Base-by-base conservation (phyloP, 2,888 invertebrate genomes). In the Athalia cordata region DNA sequence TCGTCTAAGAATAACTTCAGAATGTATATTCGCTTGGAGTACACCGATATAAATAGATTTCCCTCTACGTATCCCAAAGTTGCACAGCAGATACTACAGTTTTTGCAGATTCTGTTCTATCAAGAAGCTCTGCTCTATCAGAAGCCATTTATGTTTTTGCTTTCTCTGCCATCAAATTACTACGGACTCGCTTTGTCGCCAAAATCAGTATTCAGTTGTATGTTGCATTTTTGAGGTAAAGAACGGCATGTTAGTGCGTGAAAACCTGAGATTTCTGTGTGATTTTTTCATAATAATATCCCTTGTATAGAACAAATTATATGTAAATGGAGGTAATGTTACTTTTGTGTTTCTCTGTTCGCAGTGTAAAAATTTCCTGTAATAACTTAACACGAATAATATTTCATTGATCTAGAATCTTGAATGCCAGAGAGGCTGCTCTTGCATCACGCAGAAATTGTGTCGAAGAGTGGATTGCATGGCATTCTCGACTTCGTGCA, bases 391-490 rank as follows among this genome's bases (percentile, higher is more conserved):
- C 55, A 43, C 6, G 29, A 59, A 13, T 72, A 59, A 72, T 72
- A 59, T 68, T n/a, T 72, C 52, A 49, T 45, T 64, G 11, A 29
- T 59, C 15, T 52, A 90, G 90, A 85, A 87, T 90, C 82, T 84
- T 90, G 79, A 87, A 85, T 82, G 90, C 89, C 65, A 88, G 90
- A 76, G 90, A 90, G 85, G 86, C 89, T 78, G 88, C 89, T 77
- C 87, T 90, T 59, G 85, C 86, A 13, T 87, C 89, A 62, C 87
- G 90, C 66, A 88, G 88, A 81, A 90, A 88, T 81, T 89, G 88
- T 80, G 88, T 90, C 49, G 88, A 90, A 80, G 88, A 90, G 82
- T 90, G 89, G 89, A 90, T 90, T 82, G 89, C 89, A 78, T 89
- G 90, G 89, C 89, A 90, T 81, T 85, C 89, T 47, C 87, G 87